These are phyloP conservation scores for Daboia siamensis DNA, from an alignment of 2,113 vertebrate species.

Conservation along the genomic window DNA sequence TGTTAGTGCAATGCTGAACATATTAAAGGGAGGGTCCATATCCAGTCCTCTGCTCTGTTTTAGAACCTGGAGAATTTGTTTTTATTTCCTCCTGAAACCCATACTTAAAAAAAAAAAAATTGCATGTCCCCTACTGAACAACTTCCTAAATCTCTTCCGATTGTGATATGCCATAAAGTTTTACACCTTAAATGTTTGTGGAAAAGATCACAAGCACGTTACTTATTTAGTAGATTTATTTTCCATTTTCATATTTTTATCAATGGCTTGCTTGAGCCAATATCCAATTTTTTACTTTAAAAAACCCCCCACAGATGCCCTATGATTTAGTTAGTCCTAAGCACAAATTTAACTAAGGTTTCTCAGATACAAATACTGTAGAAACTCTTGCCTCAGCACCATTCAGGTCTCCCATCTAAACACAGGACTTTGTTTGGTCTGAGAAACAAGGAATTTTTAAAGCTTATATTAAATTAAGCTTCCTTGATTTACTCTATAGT, in stretches of 20 bases:
- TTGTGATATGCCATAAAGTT: neutral
- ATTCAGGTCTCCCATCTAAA: neutral
- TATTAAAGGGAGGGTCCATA: neutral
- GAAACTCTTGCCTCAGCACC: neutral
- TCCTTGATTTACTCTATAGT: neutral
- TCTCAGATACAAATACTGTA: neutral
- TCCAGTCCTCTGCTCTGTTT: neutral
- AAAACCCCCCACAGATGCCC: neutral
- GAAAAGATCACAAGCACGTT: neutral
- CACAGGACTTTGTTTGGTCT: neutral
- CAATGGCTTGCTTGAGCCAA: neutral
- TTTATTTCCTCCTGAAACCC: neutral
- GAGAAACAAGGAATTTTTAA: neutral
- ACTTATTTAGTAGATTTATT: neutral
- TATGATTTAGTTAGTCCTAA: neutral
- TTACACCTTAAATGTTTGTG: neutral
- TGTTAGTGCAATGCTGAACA: slow-evolving; percentile 4
- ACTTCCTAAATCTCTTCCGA: neutral
- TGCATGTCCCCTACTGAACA: neutral
- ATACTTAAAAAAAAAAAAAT: neutral
- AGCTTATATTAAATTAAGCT: neutral
- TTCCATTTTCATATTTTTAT: neutral
- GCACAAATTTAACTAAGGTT: neutral
- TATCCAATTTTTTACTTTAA: neutral
- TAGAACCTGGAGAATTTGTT: neutral